Conservation (phyloP, 2,113 vertebrate genomes). For the Danionella cerebrum region DNA sequence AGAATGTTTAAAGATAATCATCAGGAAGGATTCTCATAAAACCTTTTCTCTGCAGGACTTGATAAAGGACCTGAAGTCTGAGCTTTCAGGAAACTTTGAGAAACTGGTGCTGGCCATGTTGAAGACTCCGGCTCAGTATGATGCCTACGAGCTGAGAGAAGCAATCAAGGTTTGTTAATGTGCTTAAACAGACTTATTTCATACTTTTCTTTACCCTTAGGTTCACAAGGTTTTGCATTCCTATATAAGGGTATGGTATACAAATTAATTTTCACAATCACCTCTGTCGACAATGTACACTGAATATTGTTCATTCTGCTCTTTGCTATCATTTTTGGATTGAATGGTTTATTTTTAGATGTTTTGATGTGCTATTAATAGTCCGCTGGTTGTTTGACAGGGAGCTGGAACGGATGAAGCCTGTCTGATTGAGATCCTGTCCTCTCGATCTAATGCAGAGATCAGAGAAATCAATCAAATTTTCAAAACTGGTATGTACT, state of each 20-base stretch:
- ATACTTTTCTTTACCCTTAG: too few relatives aligned
- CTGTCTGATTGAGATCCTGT: conserved; percentile 92
- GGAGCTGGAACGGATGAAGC: conserved; percentile 93
- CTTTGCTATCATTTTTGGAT: neutral
- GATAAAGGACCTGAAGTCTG: conserved; percentile 92
- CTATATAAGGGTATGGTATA: too few relatives aligned
- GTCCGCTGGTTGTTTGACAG: conserved; percentile 52
- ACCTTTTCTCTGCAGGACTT: conserved; percentile 73
- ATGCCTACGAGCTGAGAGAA: conserved; percentile 77
- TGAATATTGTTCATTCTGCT: neutral
- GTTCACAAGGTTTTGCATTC: too few relatives aligned
- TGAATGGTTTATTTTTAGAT: neutral
- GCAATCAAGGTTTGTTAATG: conserved; percentile 80
- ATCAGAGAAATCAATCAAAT: conserved; percentile 77
- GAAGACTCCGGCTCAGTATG: conserved; percentile 77
- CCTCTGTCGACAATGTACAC: neutral
- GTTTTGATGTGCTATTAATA: neutral
- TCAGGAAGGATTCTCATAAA: conserved; percentile 10
- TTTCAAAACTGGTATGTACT: conserved; percentile 80
- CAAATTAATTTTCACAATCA: too few relatives aligned
- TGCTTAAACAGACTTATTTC: too few relatives aligned
- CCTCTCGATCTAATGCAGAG: conserved; percentile 85
- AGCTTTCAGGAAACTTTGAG: conserved; percentile 94
- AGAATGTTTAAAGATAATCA: neutral
- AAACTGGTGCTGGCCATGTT: conserved; percentile 83